phyloP scores from a whole-genome alignment of 1,140 invertebrate genomes.

The Euwallacea similis region DNA sequence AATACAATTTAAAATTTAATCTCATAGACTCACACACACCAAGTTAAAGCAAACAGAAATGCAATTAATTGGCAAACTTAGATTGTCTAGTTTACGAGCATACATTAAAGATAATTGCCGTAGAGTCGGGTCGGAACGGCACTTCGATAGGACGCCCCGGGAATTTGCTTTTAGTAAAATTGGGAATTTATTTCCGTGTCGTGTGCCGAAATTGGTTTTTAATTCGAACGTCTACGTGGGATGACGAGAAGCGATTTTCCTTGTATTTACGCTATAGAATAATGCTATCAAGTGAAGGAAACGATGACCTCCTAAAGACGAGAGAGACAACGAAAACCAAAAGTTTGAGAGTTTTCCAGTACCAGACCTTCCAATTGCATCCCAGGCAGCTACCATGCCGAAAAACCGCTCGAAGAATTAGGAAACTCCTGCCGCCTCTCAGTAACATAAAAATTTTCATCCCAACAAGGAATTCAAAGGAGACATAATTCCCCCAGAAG shows the following conservation, averaged over 20 bases:
- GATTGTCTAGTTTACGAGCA: conserved; percentile 2
- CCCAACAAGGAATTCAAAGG: conserved; percentile 36
- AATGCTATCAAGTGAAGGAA: too few species aligned
- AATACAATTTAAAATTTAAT: too few species aligned
- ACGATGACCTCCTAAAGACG: too few species aligned
- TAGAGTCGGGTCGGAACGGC: neutral
- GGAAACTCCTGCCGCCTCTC: conserved; percentile 36
- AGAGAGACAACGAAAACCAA: too few species aligned
- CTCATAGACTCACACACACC: too few species aligned
- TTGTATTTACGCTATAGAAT: too few species aligned
- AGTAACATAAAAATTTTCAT: conserved; percentile 42
- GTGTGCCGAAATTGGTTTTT: conserved; percentile 16
- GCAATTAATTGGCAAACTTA: neutral
- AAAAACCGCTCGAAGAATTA: conserved; percentile 31
- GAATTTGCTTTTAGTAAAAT: conserved; percentile 14
- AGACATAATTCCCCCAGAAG: conserved; percentile 43
- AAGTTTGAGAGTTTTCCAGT: too few species aligned
- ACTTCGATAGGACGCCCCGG: too few species aligned
- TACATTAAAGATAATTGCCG: neutral
- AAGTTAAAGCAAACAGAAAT: neutral
- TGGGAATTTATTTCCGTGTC: conserved; percentile 14
- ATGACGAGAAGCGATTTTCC: neutral
- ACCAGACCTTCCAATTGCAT: neutral
- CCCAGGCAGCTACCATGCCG: conserved; percentile 19
- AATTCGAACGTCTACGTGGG: neutral